Conservation (phyloP, 2,888 invertebrate species). For the Tillus elongatus region DNA sequence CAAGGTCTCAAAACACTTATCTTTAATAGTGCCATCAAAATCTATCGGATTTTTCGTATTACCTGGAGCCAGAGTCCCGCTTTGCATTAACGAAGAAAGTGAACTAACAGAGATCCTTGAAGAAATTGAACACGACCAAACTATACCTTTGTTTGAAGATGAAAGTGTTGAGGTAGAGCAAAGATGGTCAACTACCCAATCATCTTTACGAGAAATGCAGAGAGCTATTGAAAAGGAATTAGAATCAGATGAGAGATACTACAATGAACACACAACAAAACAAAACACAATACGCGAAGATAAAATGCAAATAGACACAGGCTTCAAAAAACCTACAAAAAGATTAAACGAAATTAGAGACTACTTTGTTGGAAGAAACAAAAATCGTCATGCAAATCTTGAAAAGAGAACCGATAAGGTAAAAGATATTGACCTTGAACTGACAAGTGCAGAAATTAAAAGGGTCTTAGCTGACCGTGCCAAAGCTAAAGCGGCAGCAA, state of each 20-base stretch:
- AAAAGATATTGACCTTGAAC: slow-evolving; percentile 19
- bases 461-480: slow-evolving; percentile 32
- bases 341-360: not conserved
- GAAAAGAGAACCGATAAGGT: not conserved
- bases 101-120: slow-evolving; percentile 28
- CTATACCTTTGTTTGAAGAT: slow-evolving; percentile 39
- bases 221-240: slow-evolving; percentile 29
- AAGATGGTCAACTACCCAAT: slow-evolving; percentile 7
- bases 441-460: slow-evolving; percentile 30
- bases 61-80: slow-evolving; percentile 53
- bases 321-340: slow-evolving; percentile 15
- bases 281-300: slow-evolving; percentile 14
- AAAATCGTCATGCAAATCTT: slow-evolving; percentile 8
- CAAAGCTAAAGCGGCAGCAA: slow-evolving; percentile 27
- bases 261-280: slow-evolving; percentile 12
- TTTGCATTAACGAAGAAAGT: slow-evolving; percentile 43
- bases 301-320: not conserved
- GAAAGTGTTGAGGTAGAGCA: slow-evolving; percentile 34
- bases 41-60: slow-evolving; percentile 70
- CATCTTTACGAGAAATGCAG: slow-evolving; percentile 20
- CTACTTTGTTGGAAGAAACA: not conserved
- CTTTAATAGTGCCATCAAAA: slow-evolving; percentile 53
- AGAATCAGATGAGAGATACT: slow-evolving; percentile 30
- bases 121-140: slow-evolving; percentile 35
- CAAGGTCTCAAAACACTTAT: slow-evolving; percentile 44